Evolutionary conservation across 2,888 invertebrate genomes (phyloP).

Genomic region (Tridacna crocea): DNA sequence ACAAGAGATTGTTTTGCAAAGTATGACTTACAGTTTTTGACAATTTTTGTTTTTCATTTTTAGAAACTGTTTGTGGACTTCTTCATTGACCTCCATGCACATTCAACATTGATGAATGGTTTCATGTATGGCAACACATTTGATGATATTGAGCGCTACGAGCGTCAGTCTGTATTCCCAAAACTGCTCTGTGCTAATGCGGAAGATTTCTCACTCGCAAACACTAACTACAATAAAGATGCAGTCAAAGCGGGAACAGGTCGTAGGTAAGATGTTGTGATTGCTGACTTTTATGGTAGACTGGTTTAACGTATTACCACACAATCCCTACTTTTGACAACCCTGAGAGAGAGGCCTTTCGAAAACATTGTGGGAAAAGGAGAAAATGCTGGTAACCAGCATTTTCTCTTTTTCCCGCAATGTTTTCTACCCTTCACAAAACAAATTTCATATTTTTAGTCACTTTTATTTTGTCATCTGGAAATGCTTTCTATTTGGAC

Average conservation of each 20-base stretch:
- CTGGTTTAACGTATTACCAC: background rate
- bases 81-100: constrained; percentile 97
- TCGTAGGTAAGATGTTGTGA: constrained; percentile 87
- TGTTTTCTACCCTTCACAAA: background rate
- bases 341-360: background rate
- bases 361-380: background rate
- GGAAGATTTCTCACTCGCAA: constrained; percentile 93
- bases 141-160: constrained; percentile 87
- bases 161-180: constrained; percentile 97
- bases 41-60: constrained; percentile 71
- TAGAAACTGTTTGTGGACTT: constrained; percentile 92
- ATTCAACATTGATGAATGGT: constrained; percentile 95
- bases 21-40: too few species aligned
- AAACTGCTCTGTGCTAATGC: constrained; percentile 94
- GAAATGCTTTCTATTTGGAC: too few species aligned
- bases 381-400: background rate
- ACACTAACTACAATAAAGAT: constrained; percentile 97
- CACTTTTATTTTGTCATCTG: too few species aligned
- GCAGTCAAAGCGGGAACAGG: constrained; percentile 93
- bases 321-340: background rate
- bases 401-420: background rate
- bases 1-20: too few species aligned
- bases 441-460: too few species aligned
- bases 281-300: background rate
- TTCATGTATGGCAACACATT: constrained; percentile 95